A percentile compares a stretch with the other conserved stretches of the same genome.
phyloP scores from a whole-genome alignment of 2,888 invertebrate species.

The Diplolepis rosae region DNA sequence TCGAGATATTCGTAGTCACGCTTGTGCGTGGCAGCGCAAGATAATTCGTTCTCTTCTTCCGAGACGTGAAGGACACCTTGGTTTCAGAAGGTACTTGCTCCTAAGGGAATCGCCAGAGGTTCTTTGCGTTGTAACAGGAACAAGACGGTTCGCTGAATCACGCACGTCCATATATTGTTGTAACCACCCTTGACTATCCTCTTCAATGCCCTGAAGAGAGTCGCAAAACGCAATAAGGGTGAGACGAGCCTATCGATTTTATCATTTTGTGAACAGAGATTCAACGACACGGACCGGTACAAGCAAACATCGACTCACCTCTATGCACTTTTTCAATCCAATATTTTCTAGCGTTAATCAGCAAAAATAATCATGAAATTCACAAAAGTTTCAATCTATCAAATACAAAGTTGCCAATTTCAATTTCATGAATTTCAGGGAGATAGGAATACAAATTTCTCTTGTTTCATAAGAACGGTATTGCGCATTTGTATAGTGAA shows the following conservation, averaged over 20 bases:
- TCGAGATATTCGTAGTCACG: background rate
- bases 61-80: constrained; percentile 11
- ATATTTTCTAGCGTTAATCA: background rate
- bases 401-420: background rate
- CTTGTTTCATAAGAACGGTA: background rate
- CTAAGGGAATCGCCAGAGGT: constrained; percentile 12
- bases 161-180: constrained; percentile 4
- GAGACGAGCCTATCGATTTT: constrained; percentile 26
- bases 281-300: constrained; percentile 21
- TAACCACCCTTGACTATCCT: constrained; percentile 19
- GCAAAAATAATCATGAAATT: background rate
- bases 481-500: background rate
- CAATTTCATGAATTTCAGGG: background rate
- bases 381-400: background rate
- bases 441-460: background rate
- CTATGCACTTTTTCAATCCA: background rate
- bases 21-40: constrained; percentile 1
- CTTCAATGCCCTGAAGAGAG: constrained; percentile 19
- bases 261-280: constrained; percentile 16
- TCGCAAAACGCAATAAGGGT: constrained; percentile 24
- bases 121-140: constrained; percentile 26
- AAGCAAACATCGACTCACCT: constrained; percentile 1
- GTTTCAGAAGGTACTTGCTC: constrained; percentile 6
- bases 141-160: constrained; percentile 5
- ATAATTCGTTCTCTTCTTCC: constrained; percentile 11